A percentile compares a stretch with the other conserved stretches of the same genome.
Evolutionary conservation across 2,888 invertebrate species (phyloP).

Genomic region (Ceratothoa steindachneri): DNA sequence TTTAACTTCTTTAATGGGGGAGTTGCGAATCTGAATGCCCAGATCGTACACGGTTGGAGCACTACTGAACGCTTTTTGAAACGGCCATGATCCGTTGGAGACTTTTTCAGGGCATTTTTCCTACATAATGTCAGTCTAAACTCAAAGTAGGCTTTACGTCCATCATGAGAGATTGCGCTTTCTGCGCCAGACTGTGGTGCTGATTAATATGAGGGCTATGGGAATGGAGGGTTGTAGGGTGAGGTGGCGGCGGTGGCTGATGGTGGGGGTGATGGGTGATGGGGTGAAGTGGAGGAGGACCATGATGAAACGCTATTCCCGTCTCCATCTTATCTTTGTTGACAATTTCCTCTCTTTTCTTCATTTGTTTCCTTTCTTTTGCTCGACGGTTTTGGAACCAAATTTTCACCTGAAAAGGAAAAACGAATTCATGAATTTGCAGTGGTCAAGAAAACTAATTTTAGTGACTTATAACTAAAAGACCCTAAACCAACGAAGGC

Average conservation of each 20-base stretch:
- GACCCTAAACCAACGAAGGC: no score
- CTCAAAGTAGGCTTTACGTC: not conserved
- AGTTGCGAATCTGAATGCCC: no score
- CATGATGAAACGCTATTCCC: not conserved
- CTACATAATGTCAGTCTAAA: not conserved
- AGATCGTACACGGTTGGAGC: no score
- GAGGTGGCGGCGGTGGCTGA: not conserved
- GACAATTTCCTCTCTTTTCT: conserved; percentile 30
- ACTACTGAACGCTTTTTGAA: no score
- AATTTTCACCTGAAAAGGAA: conserved; percentile 43
- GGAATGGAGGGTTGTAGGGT: no score
- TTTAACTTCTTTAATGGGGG: no score
- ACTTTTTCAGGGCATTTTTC: not conserved
- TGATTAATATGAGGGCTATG: not conserved
- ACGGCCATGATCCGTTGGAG: no score
- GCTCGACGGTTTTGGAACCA: conserved; percentile 48
- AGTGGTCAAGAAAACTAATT: no score
- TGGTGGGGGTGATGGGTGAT: not conserved
- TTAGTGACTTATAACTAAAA: no score
- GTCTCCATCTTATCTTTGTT: not conserved
- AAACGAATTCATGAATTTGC: not conserved
- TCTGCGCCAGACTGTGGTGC: not conserved
- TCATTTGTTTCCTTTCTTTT: conserved; percentile 47
- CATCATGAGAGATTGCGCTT: not conserved
- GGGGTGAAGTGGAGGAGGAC: not conserved